Base-by-base conservation (phyloP, 2,113 vertebrate species). In the Prunella fulvescens region DNA sequence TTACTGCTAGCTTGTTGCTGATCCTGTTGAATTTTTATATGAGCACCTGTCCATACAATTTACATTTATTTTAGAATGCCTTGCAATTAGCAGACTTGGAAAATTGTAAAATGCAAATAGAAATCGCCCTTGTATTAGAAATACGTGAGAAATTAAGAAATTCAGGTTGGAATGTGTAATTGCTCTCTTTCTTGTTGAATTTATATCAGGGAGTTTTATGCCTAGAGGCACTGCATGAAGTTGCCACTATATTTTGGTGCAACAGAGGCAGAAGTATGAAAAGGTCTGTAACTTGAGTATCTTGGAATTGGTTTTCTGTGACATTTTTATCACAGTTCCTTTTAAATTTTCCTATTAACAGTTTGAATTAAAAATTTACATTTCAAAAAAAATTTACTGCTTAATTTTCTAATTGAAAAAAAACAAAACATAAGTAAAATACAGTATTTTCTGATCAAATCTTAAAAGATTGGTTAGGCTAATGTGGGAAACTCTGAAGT, bases 31-130 rank as follows among this genome's bases (percentile, higher is more conserved):
- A 69, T 86, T 86, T 86, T 91, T 82, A 62, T 73, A 47, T 31
- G 87, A 91, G 70, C 91, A 87, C 62, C 62, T 87, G 93, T 66
- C 19, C 73, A 93, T 37, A 48, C 15, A 82, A 72, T 85, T 91
- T 89, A 19, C 37, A 42, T 53, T 71, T 69, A 42, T 61, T 92
- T 82, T 72, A 82, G 23, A 84, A 76, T 45, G 12, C 72, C 31
- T 80, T 39, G 20, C 70, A 87, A 82, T 80, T 85, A 65, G 16
- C 1, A 3, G 37, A 80, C 28, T 57, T 4, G 2, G 9, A 81
- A 64, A 91, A 89, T 14, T 69, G 26, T 79, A 77, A 58, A 93
- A 61, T 76, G 40, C 45, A 90, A 83, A 87, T 54, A 80, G 53
- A 86, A 91, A 93, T 86, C 47, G 65, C 15, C 7, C n/a, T 70